A percentile compares a stretch with the other conserved stretches of the same genome.
These are phyloP conservation scores for Stegodyphus dumicola DNA, from an alignment of 1,140 invertebrate species.

Conservation along the genomic window DNA sequence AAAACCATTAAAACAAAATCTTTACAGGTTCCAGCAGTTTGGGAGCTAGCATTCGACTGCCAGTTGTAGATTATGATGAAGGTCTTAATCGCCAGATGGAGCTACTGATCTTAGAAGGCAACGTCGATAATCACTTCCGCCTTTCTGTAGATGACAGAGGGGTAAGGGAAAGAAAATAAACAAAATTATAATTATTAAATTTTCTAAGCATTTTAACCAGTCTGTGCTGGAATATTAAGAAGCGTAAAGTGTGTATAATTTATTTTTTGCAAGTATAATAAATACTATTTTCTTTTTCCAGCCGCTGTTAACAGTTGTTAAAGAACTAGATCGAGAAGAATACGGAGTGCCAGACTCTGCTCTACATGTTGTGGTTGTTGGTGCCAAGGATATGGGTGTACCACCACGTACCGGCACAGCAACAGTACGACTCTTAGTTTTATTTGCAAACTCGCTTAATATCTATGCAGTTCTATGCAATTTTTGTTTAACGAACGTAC, in stretches of 20 bases:
- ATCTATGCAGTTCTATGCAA: not conserved
- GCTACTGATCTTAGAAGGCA: conserved; percentile 69
- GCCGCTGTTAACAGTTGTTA: conserved; percentile 64
- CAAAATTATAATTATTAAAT: not conserved
- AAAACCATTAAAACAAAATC: conserved; percentile 68
- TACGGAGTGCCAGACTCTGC: conserved; percentile 64
- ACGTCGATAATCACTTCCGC: conserved; percentile 65
- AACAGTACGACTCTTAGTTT: conserved; percentile 72
- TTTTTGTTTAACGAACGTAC: too few species aligned
- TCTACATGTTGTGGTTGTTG: conserved; percentile 67
- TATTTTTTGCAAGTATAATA: not conserved
- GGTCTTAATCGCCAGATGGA: conserved; percentile 68
- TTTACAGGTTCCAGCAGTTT: conserved; percentile 48
- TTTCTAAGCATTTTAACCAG: not conserved
- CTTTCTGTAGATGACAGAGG: conserved; percentile 65
- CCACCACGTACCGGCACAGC: conserved; percentile 72
- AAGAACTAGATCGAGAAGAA: conserved; percentile 65
- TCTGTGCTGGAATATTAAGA: not conserved
- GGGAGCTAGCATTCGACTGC: conserved; percentile 62
- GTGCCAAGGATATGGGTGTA: conserved; percentile 68
- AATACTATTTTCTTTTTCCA: conserved; percentile 1
- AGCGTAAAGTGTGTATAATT: not conserved
- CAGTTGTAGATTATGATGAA: conserved; percentile 65
- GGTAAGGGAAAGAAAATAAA: conserved; percentile 1
- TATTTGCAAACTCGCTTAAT: not conserved